These are phyloP conservation scores for Alsophila aescularia DNA, from an alignment of 2,888 invertebrate species.

Conservation along the genomic window DNA sequence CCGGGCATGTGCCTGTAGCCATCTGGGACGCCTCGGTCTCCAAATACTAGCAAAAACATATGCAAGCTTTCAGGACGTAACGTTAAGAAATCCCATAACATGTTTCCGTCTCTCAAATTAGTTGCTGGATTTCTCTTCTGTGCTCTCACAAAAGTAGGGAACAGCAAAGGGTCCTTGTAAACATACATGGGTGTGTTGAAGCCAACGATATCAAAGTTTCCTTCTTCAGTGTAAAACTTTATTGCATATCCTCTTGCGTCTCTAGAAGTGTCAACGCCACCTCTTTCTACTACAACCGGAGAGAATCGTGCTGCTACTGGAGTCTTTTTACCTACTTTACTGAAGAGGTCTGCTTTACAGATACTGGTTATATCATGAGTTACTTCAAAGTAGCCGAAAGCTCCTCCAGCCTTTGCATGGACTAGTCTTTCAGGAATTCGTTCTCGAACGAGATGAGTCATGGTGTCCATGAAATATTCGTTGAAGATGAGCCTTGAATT, in stretches of 20 bases:
- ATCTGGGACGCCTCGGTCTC: constrained; percentile 95
- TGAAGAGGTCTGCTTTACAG: constrained; percentile 89
- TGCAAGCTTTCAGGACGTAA: constrained; percentile 93
- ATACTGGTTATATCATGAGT: constrained; percentile 92
- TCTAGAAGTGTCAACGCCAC: constrained; percentile 93
- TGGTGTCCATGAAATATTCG: constrained; percentile 88
- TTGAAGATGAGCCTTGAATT: constrained; percentile 93
- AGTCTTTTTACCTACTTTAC: constrained; percentile 89
- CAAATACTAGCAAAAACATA: constrained; percentile 91
- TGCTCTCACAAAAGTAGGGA: constrained; percentile 96
- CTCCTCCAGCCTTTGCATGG: constrained; percentile 96
- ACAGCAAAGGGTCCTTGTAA: constrained; percentile 92
- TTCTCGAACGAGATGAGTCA: constrained; percentile 92
- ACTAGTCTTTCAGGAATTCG: constrained; percentile 96
- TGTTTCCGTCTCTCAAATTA: constrained; percentile 92
- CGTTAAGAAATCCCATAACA: constrained; percentile 96
- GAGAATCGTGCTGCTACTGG: constrained; percentile 92
- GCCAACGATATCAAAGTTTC: constrained; percentile 95
- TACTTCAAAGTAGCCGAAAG: constrained; percentile 92
- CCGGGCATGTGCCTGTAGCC: constrained; percentile 96
- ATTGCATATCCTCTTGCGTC: constrained; percentile 95
- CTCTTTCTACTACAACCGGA: constrained; percentile 92
- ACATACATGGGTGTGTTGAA: constrained; percentile 95
- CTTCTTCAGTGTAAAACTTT: constrained; percentile 95
- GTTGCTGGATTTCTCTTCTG: constrained; percentile 96